Conservation (phyloP, 2,888 invertebrate genomes). For the Drosophila mulleri region DNA sequence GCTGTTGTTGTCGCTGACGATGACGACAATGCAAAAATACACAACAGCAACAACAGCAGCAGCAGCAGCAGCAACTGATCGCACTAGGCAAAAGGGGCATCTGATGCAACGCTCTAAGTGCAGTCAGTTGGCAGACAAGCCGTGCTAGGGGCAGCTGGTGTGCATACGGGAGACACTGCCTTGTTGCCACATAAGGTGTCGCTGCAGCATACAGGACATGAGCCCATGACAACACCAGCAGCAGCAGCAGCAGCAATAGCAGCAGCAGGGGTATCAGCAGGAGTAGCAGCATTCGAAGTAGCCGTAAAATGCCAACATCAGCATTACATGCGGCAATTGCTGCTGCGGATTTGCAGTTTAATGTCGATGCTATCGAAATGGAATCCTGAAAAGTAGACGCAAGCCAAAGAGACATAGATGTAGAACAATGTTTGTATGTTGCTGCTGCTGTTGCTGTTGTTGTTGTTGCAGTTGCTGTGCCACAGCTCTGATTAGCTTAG, state of each 20-base stretch:
- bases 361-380: conserved; percentile 69
- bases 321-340: conserved; percentile 76
- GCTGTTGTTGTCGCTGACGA: conserved; percentile 33
- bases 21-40: conserved; percentile 61
- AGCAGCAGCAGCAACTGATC: conserved; percentile 31
- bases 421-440: conserved; percentile 27
- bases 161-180: conserved; percentile 31
- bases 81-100: conserved; percentile 29
- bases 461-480: conserved; percentile 27
- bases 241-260: conserved; percentile 21
- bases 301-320: conserved; percentile 77
- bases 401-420: conserved; percentile 12
- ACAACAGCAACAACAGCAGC: conserved; percentile 45
- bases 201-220: conserved; percentile 65
- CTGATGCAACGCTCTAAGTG: conserved; percentile 43
- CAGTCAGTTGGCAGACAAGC: conserved; percentile 20
- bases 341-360: conserved; percentile 78
- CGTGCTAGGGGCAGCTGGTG: conserved; percentile 28
- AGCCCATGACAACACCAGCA: conserved; percentile 63
- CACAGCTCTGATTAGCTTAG: conserved; percentile 50
- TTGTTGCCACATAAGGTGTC: conserved; percentile 80
- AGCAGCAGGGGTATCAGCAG: background rate
- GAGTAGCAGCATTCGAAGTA: conserved; percentile 29
- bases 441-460: conserved; percentile 30
- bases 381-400: conserved; percentile 51